These are phyloP conservation scores for Calosoma granatense DNA, from an alignment of 1,140 invertebrate species.

Conservation along the genomic window DNA sequence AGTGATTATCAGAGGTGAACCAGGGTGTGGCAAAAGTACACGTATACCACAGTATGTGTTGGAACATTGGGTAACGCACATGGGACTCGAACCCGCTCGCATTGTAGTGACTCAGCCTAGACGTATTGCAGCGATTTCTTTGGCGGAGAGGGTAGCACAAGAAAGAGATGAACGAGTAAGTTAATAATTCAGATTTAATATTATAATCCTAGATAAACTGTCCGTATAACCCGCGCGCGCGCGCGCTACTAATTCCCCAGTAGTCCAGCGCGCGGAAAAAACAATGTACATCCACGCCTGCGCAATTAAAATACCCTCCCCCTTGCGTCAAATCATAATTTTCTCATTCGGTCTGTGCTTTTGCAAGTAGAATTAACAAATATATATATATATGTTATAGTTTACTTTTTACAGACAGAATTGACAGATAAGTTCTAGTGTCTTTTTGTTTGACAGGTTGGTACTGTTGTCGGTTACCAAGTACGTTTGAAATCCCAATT, in stretches of 20 bases:
- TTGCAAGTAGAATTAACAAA: too few relatives aligned
- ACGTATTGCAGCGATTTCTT: slow-evolving; percentile 61
- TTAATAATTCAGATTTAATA: neutral
- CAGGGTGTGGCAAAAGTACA: slow-evolving; percentile 84
- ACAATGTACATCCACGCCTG: too few relatives aligned
- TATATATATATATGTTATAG: too few relatives aligned
- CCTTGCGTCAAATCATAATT: too few relatives aligned
- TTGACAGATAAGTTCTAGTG: too few relatives aligned
- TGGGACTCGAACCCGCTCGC: slow-evolving; percentile 41
- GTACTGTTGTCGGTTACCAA: slow-evolving; percentile 65
- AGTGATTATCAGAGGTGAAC: slow-evolving; percentile 80
- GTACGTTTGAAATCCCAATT: slow-evolving; percentile 32
- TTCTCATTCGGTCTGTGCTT: too few relatives aligned
- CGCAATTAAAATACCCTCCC: too few relatives aligned
- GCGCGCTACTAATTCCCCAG: slow-evolving; percentile 71
- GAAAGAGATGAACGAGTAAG: slow-evolving; percentile 49
- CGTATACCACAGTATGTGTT: slow-evolving; percentile 73
- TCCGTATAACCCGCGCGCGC: too few relatives aligned
- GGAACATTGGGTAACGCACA: slow-evolving; percentile 44
- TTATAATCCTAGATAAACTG: slow-evolving; percentile 51
- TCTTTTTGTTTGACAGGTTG: too few relatives aligned
- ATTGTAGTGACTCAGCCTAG: slow-evolving; percentile 70
- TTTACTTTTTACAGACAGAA: too few relatives aligned
- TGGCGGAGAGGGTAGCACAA: slow-evolving; percentile 57
- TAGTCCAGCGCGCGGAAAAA: too few relatives aligned